Conservation (phyloP, 2,888 invertebrate genomes). For the Chironomus tentans region DNA sequence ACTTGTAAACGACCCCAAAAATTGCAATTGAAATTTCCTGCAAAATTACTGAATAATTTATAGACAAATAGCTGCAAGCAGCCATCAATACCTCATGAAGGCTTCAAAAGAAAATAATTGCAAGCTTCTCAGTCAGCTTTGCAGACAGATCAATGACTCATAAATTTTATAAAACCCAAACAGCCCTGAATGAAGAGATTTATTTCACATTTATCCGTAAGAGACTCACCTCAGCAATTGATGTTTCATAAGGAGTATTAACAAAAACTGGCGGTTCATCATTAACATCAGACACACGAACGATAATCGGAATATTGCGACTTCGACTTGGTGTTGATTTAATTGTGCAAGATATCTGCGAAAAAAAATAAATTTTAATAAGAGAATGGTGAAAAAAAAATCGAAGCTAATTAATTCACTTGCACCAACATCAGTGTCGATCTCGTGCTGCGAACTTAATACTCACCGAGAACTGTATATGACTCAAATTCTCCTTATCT, state of each 20-base stretch:
- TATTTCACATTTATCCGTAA: too few species aligned
- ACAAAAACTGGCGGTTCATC: slow-evolving; percentile 71
- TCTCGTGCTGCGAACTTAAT: neutral
- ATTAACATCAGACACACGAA: slow-evolving; percentile 71
- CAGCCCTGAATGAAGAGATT: too few species aligned
- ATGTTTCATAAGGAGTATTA: slow-evolving; percentile 64
- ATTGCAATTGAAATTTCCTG: too few species aligned
- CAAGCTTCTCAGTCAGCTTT: too few species aligned
- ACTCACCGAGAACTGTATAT: slow-evolving; percentile 67
- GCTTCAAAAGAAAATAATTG: too few species aligned
- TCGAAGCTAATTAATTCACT: neutral
- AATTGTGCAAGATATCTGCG: slow-evolving; percentile 65
- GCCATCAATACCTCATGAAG: too few species aligned
- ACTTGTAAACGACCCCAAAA: too few species aligned
- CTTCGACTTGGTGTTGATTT: slow-evolving; percentile 58
- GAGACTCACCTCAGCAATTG: slow-evolving; percentile 66
- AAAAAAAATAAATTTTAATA: slow-evolving; percentile 30
- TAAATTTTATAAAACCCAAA: too few species aligned
- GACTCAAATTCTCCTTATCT: slow-evolving; percentile 66
- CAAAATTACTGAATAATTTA: too few species aligned
- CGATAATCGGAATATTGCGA: slow-evolving; percentile 68
- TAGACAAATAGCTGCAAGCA: too few species aligned
- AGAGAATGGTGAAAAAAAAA: slow-evolving; percentile 29
- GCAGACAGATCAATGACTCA: too few species aligned
- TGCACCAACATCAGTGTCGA: neutral